Conservation (phyloP, 2,888 invertebrate genomes). For the Lycocerus yunnanus region DNA sequence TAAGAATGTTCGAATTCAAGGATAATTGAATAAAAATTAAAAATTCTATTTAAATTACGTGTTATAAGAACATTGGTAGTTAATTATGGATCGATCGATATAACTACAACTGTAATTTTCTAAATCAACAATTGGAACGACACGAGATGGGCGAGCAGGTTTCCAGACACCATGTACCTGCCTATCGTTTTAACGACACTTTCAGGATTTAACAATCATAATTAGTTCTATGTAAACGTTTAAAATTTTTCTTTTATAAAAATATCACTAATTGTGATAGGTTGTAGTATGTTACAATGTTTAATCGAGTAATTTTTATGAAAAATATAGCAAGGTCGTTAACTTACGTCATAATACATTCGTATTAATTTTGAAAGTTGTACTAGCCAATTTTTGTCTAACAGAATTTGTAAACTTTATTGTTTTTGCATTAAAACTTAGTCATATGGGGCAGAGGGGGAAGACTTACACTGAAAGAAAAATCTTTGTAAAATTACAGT, state of each 20-base stretch:
- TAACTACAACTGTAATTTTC: neutral
- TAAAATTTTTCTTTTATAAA: neutral
- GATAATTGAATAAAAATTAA: neutral
- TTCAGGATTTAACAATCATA: too few relatives aligned
- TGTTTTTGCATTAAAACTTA: too few relatives aligned
- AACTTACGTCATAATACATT: constrained; percentile 16
- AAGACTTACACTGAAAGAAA: too few relatives aligned
- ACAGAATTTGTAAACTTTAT: neutral
- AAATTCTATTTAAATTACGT: neutral
- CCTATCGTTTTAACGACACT: too few relatives aligned
- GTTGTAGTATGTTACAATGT: neutral
- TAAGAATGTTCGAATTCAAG: neutral
- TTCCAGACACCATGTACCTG: neutral
- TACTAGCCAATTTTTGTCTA: neutral
- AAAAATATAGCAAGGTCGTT: constrained; percentile 17
- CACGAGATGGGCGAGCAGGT: too few relatives aligned
- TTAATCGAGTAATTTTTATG: constrained; percentile 2
- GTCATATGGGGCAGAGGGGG: too few relatives aligned
- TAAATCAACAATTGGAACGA: neutral
- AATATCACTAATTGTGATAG: neutral
- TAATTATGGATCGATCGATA: neutral
- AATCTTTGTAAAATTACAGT: too few relatives aligned
- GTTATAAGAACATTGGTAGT: neutral
- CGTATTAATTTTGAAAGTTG: constrained; percentile 20
- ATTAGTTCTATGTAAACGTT: neutral